Base-by-base conservation (phyloP, 2,797 vertebrate genomes). In the Molothrus ater region DNA sequence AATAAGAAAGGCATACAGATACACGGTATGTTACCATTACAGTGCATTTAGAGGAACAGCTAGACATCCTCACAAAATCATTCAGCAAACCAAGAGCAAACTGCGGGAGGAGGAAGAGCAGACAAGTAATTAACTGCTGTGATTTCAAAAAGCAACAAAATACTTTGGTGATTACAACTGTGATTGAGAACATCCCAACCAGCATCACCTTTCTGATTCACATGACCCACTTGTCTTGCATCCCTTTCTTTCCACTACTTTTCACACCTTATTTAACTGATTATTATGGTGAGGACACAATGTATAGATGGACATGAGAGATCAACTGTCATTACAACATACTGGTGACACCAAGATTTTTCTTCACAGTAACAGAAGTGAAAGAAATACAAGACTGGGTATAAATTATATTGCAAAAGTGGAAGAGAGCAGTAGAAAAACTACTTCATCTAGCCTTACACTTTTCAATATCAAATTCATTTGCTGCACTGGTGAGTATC, bases 31-130 rank as follows among this genome's bases (percentile, higher is more conserved):
- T 48, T 51, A 31, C 43, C 57, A 40, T 32, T 31, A 42, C 8
- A 50, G 17, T 15, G 22, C 42, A 57, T 57, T 53, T 74, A 61
- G 17, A 78, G 60, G 40, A 92, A 61, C 48, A 73, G 12, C 10
- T 51, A n/a, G 21, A 75, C 7, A 78, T 26, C 31, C 42, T 10
- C 53, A 72, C 38, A 74, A 80, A 91, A 86, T 45, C 25, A 78
- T 60, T 75, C 56, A 80, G 43, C 80, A 93, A 84, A 53, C 17
- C 76, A 91, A 74, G 32, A 90, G 40, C 51, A 95, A 92, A 75
- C 34, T 61, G 65, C 40, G 73, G 47, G 45, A 93, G 32, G 54
- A 66, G 0, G 2, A 85, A 82, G 54, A 74, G 13, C 6, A 85
- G 61, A 40, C 40, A 92, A 80, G 50, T 50, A 88, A 71, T 88